Base-by-base conservation (phyloP, 2,888 invertebrate species). In the Conus canariensis region DNA sequence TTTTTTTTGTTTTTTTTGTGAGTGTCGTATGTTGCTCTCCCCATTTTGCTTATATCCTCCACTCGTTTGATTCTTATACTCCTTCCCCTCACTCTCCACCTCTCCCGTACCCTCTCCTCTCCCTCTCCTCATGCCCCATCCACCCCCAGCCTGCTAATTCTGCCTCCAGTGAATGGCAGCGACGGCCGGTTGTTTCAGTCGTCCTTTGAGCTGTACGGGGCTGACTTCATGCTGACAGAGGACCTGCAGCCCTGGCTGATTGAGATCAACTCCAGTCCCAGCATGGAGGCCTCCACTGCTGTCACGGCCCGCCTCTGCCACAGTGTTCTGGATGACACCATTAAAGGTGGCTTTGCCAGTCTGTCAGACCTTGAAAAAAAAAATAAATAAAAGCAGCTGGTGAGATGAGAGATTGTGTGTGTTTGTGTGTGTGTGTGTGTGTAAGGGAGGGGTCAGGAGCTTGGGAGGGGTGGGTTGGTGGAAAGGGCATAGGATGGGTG, bases 221-320 rank as follows among this genome's bases (percentile, higher is more conserved):
- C 98, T 89, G 99, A 99, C 96, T 99, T 99, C 96, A 98, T 99
- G 97, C 96, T 99, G 74, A 98, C 98, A 90, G 96, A 98, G 94
- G 97, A 98, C 94, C 98, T 94, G 82, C 92, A 93, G 97, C 98
- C 98, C 0, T 98, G 98, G 98, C 96, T 99, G 91, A 98, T 99
- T 94, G 99, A 99, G 97, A 98, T 99, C 93, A 99, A 99, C 97
- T 98, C 98, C 3, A 98, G 98, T 95, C 99, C 99, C 0, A 98
- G 96, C 90, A 97, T 99, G 96, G 97, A 97, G 56, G 97, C 98
- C n/a, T 98, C 98, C 59, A 99, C 99, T 0, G 97, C 97, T 90
- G 97, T 99, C 19, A 99, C 99, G 0, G 97, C 98, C 0, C 97
- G 97, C 93, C 97, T 99, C 95, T 99, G 98, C 95, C 97, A 98